phyloP scores from a whole-genome alignment of 92 coral and sea anemone genomes.

The Epizoanthus ramosus region DNA sequence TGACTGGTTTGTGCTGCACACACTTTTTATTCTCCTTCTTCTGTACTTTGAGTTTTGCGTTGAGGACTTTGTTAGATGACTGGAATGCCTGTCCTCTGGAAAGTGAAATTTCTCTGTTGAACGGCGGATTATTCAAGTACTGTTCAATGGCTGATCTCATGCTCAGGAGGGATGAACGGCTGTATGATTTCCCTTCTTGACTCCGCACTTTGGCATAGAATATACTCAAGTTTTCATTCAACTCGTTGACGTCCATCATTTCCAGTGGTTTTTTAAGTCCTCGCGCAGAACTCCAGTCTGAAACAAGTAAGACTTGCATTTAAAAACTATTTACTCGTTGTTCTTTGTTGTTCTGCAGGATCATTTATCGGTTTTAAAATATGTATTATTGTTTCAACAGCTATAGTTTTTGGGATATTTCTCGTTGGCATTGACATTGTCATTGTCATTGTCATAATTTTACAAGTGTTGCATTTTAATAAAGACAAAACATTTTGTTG shows the following conservation, averaged over 20 bases:
- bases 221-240: constrained; percentile 40
- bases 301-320: no score
- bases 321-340: no score
- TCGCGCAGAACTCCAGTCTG: constrained; percentile 44
- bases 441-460: no score
- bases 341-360: no score
- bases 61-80: constrained; percentile 56
- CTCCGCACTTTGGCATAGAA: constrained; percentile 44
- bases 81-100: constrained; percentile 52
- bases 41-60: constrained; percentile 51
- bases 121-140: constrained; percentile 43
- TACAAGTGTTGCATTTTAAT: no score
- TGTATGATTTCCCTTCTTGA: constrained; percentile 43
- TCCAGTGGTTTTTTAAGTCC: constrained; percentile 1
- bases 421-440: no score
- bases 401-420: no score
- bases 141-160: constrained; percentile 32
- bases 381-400: no score
- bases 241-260: constrained; percentile 24
- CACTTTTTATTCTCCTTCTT: constrained; percentile 60
- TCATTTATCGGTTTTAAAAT: no score
- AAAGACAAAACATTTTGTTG: no score
- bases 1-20: constrained; percentile 56
- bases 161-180: constrained; percentile 41
- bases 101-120: constrained; percentile 42